Conservation (phyloP, 2,888 invertebrate genomes). For the Sarcophaga caerulescens region DNA sequence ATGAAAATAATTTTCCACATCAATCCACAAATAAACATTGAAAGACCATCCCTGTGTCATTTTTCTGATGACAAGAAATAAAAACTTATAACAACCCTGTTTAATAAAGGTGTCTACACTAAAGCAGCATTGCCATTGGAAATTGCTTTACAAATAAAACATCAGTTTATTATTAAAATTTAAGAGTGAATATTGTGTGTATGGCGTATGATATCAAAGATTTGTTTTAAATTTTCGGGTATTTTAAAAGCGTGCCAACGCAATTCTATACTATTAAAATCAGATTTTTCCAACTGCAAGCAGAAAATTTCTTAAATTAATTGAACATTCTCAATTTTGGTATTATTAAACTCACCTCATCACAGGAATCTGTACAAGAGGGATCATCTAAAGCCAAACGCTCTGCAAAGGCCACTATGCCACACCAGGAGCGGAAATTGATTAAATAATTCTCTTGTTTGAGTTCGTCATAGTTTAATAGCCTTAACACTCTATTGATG, state of each 20-base stretch:
- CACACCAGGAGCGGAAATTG: constrained; percentile 90
- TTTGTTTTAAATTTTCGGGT: constrained; percentile 71
- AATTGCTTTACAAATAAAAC: background rate
- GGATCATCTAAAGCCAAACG: constrained; percentile 81
- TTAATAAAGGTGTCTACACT: background rate
- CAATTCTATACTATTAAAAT: constrained; percentile 85
- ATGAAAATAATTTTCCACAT: constrained; percentile 3
- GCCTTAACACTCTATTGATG: constrained; percentile 74
- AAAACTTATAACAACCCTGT: constrained; percentile 6
- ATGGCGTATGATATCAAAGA: constrained; percentile 76
- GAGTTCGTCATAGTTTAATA: constrained; percentile 73
- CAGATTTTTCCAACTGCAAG: constrained; percentile 85
- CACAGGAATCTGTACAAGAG: constrained; percentile 85
- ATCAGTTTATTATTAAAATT: background rate
- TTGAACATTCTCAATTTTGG: background rate
- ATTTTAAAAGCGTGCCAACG: constrained; percentile 83
- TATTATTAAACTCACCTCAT: constrained; percentile 82
- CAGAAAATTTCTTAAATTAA: constrained; percentile 9
- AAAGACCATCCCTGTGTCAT: too few relatives aligned
- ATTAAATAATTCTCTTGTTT: constrained; percentile 74
- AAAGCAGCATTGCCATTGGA: background rate
- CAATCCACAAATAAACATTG: constrained; percentile 30
- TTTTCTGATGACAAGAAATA: background rate
- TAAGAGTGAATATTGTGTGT: constrained; percentile 72
- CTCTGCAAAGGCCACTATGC: constrained; percentile 89